Evolutionary conservation across 2,797 vertebrate species (phyloP), one percentile per base, ranked within the genome.

Genomic region (Gymnothorax javanicus): DNA sequence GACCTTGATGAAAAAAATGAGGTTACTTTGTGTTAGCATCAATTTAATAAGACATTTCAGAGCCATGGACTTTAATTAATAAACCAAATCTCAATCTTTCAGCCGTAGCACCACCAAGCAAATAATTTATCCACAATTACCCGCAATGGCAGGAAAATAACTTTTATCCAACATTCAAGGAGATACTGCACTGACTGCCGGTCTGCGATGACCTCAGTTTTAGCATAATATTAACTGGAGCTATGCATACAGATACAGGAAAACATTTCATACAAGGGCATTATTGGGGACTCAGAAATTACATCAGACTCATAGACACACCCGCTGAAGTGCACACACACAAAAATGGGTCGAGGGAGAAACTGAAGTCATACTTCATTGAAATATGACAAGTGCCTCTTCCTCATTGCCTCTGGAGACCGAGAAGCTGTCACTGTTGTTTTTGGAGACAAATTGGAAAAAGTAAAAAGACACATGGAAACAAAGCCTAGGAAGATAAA

Each of bases 371-470:
- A 57, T 57, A 59, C 5, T 60, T 64, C 27, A 84, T 64, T 84
- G 83, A 64, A 84, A 84, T 67, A 23, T 84, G 83, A 84, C 83
- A 64, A 20, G 83, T 64, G 20, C 7, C 43, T 60, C 83, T 84
- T 15, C 20, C 83, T 52, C 2, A 6, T 33, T 11, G 6, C 15
- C 58, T 12, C 83, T 52, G 9, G 83, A 84, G 83, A 84, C 59
- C 27, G 15, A 50, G 43, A 4, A 9, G 33, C 58, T 84, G 83
- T 84, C 83, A 67, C 11, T 60, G 0, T 27, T 83, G 60, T 84
- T 84, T 84, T 84, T 52, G 15, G 59, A 50, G 60, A 84, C 58
- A 84, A 81, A 81, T 81, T 81, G 77, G 52, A 56, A 81, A 81
- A 8, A 81, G 77, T 9, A 23, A 81, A 52, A 23, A n/a, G 77